These are phyloP conservation scores for Drosophila oshimai DNA, from an alignment of 1,140 invertebrate genomes.

Conservation along the genomic window DNA sequence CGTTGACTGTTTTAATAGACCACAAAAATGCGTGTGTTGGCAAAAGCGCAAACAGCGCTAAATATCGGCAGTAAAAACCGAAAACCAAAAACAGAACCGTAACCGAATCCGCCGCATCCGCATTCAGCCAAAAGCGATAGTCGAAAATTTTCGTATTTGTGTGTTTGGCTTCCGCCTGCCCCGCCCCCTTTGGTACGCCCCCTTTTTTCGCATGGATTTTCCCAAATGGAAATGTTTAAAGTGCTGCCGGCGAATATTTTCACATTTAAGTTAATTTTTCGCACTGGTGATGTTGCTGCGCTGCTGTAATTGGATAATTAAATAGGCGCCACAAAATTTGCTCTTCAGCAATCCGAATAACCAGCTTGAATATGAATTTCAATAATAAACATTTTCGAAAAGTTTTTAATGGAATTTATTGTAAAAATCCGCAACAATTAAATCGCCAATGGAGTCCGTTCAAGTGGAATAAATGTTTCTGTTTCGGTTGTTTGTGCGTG, in stretches of 20 bases:
- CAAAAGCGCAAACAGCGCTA: conserved; percentile 32
- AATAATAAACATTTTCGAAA: conserved; percentile 51
- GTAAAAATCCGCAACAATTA: conserved; percentile 43
- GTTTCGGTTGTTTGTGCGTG: conserved; percentile 16
- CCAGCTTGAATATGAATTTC: conserved; percentile 33
- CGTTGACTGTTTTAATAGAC: conserved; percentile 66
- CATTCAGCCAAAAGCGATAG: conserved; percentile 57
- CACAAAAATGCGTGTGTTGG: conserved; percentile 65
- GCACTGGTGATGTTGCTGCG: conserved; percentile 18
- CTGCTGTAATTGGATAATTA: conserved; percentile 71
- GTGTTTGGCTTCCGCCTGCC: conserved; percentile 33
- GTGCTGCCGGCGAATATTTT: conserved; percentile 43
- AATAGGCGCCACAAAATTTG: conserved; percentile 60
- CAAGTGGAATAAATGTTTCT: conserved; percentile 49
- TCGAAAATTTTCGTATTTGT: conserved; percentile 52
- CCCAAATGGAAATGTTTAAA: conserved; percentile 38
- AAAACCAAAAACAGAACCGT: conserved; percentile 19
- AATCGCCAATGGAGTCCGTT: conserved; percentile 44
- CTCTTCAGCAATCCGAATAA: conserved; percentile 44
- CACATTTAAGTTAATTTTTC: conserved; percentile 55
- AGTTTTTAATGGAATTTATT: conserved; percentile 43
- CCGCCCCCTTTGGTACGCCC: neutral
- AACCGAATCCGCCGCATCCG: conserved; percentile 42
- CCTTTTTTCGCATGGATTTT: conserved; percentile 2
- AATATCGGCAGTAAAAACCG: conserved; percentile 43